Conservation (phyloP, 2,888 invertebrate species). For the Homarus gammarus region DNA sequence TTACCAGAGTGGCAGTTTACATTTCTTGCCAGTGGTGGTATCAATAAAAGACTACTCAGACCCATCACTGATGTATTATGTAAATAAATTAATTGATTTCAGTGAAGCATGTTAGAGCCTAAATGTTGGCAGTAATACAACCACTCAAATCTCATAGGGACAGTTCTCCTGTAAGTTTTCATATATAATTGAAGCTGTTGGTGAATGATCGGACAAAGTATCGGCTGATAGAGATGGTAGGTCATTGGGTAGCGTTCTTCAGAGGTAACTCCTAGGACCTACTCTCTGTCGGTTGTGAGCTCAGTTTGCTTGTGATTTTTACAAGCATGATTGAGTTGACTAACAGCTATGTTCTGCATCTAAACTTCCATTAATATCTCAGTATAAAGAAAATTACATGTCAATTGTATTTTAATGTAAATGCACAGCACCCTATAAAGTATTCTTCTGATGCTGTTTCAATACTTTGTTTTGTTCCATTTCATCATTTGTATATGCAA, state of each 20-base stretch:
- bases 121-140: constrained; percentile 9
- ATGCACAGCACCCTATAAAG: constrained; percentile 52
- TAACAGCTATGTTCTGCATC: constrained; percentile 42
- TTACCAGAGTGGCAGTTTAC: neutral
- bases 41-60: constrained; percentile 39
- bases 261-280: neutral
- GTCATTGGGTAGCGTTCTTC: neutral
- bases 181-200: constrained; percentile 3
- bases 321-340: constrained; percentile 33
- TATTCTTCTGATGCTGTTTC: constrained; percentile 51
- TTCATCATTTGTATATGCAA: constrained; percentile 45
- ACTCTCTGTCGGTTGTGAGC: neutral
- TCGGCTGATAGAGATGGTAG: neutral
- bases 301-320: constrained; percentile 27
- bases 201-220: constrained; percentile 14
- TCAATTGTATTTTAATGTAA: constrained; percentile 55
- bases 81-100: constrained; percentile 10
- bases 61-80: neutral
- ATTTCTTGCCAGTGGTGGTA: constrained; percentile 18
- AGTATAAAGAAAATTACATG: constrained; percentile 49
- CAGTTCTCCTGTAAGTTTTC: neutral
- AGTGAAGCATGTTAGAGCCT: constrained; percentile 36
- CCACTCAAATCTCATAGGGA: constrained; percentile 5
- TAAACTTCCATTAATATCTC: constrained; percentile 46
- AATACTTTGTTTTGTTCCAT: constrained; percentile 44